phyloP scores from a whole-genome alignment of 1,140 invertebrate genomes.

The Cephus cinctus region DNA sequence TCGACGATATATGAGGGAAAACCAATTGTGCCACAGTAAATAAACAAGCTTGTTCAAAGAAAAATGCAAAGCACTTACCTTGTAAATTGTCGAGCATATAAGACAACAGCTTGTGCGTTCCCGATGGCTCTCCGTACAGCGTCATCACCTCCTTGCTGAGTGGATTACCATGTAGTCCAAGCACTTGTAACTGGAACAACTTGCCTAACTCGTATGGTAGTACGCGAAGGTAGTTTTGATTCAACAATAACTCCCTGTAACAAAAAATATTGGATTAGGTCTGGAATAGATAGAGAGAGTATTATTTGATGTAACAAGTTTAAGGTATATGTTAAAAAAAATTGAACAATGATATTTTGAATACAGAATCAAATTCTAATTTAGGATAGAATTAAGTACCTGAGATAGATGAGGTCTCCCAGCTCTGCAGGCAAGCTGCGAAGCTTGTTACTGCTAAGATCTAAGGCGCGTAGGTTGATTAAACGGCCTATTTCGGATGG shows the following conservation, averaged over 20 bases:
- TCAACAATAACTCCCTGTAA: conserved; percentile 88
- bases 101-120: conserved; percentile 89
- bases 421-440: conserved; percentile 91
- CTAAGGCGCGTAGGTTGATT: conserved; percentile 80
- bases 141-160: conserved; percentile 88
- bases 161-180: conserved; percentile 92
- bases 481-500: conserved; percentile 86
- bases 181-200: conserved; percentile 91
- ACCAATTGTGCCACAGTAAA: no score
- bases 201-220: conserved; percentile 97
- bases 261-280: no score
- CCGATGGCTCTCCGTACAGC: conserved; percentile 89
- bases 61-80: conserved; percentile 64
- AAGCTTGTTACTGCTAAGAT: conserved; percentile 93
- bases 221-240: conserved; percentile 89
- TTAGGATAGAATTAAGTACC: no score
- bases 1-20: no score
- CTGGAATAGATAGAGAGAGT: no score
- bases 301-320: not conserved
- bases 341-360: conserved; percentile 5
- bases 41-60: not conserved
- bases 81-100: conserved; percentile 93
- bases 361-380: conserved; percentile 19
- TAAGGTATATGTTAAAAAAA: conserved; percentile 1
- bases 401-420: conserved; percentile 90